Conservation (phyloP, 2,888 invertebrate species). For the Pecten maximus region DNA sequence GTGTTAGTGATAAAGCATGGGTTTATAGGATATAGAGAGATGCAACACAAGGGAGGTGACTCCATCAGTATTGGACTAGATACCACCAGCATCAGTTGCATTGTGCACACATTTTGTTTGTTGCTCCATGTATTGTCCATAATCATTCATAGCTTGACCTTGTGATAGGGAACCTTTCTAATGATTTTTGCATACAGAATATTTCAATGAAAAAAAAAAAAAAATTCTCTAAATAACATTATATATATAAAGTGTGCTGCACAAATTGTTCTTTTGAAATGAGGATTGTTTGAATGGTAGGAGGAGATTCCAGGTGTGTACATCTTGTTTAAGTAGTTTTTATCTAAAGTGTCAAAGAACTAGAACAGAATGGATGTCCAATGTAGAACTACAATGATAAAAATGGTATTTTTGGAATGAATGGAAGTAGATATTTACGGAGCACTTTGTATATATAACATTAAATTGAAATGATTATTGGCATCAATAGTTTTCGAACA, state of each 20-base stretch:
- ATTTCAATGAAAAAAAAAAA: background rate
- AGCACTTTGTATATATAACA: background rate
- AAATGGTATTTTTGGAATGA: background rate
- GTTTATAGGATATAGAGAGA: background rate
- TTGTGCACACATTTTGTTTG: no score
- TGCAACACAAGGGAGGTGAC: background rate
- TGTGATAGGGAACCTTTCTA: no score
- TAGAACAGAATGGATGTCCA: background rate
- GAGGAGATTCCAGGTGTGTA: background rate
- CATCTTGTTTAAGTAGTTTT: no score
- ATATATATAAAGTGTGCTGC: no score
- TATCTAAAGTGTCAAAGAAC: background rate
- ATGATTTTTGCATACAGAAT: background rate
- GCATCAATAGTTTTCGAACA: background rate
- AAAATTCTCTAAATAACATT: background rate
- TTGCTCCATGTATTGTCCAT: no score
- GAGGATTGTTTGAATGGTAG: background rate
- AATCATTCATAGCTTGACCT: no score
- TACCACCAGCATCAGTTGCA: background rate
- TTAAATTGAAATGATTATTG: background rate
- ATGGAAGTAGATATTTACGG: background rate
- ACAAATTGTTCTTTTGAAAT: background rate
- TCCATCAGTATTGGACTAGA: background rate
- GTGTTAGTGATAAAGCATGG: no score
- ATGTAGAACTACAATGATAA: background rate